Conservation (phyloP, 2,113 vertebrate species). For the Sclerurus mexicanus region DNA sequence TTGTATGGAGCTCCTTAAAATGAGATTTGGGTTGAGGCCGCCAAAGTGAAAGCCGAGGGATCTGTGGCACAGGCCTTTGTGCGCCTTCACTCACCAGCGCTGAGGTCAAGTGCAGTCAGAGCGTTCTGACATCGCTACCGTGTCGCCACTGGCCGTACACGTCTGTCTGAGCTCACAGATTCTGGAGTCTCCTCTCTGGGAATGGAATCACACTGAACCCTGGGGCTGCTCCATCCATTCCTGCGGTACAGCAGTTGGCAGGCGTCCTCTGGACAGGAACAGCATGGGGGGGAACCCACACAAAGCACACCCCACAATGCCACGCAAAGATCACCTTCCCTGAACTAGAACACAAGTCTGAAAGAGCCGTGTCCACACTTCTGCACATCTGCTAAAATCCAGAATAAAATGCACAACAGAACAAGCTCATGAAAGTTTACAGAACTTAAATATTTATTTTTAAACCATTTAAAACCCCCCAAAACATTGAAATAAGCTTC, state of each 20-base stretch:
- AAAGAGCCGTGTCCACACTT: background rate
- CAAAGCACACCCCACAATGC: background rate
- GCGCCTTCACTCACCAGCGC: background rate
- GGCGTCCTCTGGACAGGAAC: background rate
- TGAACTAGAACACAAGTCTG: background rate
- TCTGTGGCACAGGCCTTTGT: background rate
- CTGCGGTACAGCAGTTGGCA: background rate
- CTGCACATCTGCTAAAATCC: background rate
- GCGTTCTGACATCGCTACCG: fast-evolving
- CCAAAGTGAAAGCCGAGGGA: background rate
- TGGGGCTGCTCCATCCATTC: background rate
- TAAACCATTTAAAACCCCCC: constrained; percentile 70
- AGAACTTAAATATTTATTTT: constrained; percentile 92
- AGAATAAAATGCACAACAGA: constrained; percentile 18
- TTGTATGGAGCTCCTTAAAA: background rate
- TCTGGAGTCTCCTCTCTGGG: background rate
- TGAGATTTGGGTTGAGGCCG: background rate
- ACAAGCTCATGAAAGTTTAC: constrained; percentile 46
- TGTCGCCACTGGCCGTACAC: fast-evolving
- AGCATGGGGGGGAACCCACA: background rate
- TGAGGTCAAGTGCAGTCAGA: fast-evolving
- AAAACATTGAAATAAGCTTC: constrained; percentile 75
- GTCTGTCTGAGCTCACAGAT: background rate
- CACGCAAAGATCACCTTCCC: background rate
- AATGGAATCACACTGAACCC: background rate